Evolutionary conservation across 1,140 invertebrate species (phyloP).

Genomic region (Meloidogyne hapla): DNA sequence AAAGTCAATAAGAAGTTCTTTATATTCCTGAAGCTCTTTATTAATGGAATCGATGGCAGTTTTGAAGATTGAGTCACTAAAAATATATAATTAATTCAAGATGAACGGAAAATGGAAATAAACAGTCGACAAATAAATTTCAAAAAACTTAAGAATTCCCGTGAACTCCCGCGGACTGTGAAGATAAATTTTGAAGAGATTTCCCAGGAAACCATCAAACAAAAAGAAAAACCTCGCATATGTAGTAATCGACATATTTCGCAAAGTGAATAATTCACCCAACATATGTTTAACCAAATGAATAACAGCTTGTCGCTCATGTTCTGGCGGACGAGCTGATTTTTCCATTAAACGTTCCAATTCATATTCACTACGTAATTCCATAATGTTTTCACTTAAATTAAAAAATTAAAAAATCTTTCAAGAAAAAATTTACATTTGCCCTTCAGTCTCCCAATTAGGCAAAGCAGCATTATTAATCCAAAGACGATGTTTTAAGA

Average conservation of each 20-base stretch:
- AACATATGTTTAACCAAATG: slow-evolving; percentile 29
- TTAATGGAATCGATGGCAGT: slow-evolving; percentile 1
- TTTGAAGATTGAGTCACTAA: slow-evolving; percentile 10
- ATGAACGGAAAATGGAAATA: background rate
- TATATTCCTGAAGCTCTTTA: slow-evolving; percentile 19
- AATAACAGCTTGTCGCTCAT: slow-evolving; percentile 33
- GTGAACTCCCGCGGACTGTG: too few species aligned
- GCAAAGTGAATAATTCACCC: slow-evolving; percentile 11
- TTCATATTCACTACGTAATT: slow-evolving; percentile 33
- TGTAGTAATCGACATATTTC: slow-evolving; percentile 14
- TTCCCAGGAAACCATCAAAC: too few species aligned
- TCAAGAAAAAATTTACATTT: slow-evolving; percentile 19
- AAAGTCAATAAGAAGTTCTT: slow-evolving; percentile 11
- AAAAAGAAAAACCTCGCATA: background rate
- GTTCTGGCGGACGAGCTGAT: slow-evolving; percentile 38
- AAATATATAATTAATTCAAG: background rate
- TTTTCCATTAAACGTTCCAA: slow-evolving; percentile 25
- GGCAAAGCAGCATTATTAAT: slow-evolving; percentile 6
- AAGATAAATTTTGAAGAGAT: too few species aligned
- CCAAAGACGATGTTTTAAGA: slow-evolving; percentile 26
- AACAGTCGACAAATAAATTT: too few species aligned
- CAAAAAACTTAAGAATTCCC: too few species aligned
- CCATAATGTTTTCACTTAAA: slow-evolving; percentile 28
- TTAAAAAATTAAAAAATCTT: background rate
- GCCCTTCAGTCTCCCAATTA: slow-evolving; percentile 20